Evolutionary conservation across 2,113 vertebrate species (phyloP).

Genomic region (Zapus hudsonius): DNA sequence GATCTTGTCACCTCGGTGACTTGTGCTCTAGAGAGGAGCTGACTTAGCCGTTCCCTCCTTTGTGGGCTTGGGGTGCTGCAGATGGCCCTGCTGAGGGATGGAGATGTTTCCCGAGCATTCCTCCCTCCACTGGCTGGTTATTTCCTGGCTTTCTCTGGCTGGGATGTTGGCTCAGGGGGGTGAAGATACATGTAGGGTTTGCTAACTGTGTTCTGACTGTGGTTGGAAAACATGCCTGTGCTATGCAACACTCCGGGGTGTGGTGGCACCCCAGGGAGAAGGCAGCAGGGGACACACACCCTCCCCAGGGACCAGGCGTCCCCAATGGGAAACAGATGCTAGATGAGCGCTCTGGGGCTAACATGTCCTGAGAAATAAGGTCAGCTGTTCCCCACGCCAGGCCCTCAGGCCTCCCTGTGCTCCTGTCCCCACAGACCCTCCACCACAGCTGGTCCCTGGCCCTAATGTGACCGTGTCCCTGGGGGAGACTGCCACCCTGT

Average conservation of each 20-base stretch:
- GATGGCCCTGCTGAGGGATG: not conserved
- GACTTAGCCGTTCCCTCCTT: not conserved
- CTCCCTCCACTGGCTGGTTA: not conserved
- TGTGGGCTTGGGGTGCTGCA: fast-evolving
- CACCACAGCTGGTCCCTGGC: slow-evolving; percentile 83
- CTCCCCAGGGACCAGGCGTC: fast-evolving
- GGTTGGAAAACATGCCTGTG: fast-evolving
- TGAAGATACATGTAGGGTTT: no score
- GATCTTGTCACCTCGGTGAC: not conserved
- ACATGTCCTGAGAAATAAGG: not conserved
- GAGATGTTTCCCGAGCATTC: not conserved
- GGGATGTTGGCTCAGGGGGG: not conserved
- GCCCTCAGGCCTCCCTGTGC: not conserved
- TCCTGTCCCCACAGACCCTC: slow-evolving; percentile 85
- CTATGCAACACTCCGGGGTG: not conserved
- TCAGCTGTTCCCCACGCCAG: not conserved
- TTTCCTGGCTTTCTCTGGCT: not conserved
- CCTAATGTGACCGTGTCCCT: slow-evolving; percentile 89
- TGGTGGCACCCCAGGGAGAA: not conserved
- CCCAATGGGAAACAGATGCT: not conserved
- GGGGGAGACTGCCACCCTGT: slow-evolving; percentile 86
- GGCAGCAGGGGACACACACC: not conserved
- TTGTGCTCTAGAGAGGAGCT: not conserved
- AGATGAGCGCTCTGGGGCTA: not conserved
- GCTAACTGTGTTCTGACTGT: not conserved